Percentiles rank a stretch among this genome's conserved stretches.
These are phyloP conservation scores for Heliconius hortense DNA, from an alignment of 2,888 invertebrate species.

Conservation along the genomic window DNA sequence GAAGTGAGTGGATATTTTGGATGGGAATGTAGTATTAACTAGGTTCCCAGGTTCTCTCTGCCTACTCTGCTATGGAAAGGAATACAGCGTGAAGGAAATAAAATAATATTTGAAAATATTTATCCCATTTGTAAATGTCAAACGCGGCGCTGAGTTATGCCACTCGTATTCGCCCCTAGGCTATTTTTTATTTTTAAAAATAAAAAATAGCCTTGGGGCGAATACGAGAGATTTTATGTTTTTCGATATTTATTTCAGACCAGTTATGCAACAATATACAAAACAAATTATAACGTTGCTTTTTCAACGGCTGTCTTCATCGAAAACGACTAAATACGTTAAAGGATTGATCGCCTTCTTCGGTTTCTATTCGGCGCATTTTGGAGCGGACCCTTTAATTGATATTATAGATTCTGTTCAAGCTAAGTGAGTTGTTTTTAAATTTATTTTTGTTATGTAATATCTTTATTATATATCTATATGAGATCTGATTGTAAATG, in stretches of 20 bases:
- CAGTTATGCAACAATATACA: slow-evolving; percentile 87
- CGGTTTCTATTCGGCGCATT: slow-evolving; percentile 91
- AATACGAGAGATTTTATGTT: too few relatives aligned
- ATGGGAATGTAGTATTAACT: too few relatives aligned
- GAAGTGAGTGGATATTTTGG: too few relatives aligned
- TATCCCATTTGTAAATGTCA: not conserved
- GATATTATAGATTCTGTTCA: slow-evolving; percentile 93
- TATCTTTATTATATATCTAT: too few relatives aligned
- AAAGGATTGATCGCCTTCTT: slow-evolving; percentile 95
- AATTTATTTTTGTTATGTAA: too few relatives aligned
- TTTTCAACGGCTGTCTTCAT: slow-evolving; percentile 95
- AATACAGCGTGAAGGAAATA: too few relatives aligned
- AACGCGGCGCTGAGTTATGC: not conserved
- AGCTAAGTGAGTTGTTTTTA: slow-evolving; percentile 82
- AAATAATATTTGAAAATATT: not conserved
- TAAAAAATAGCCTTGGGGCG: too few relatives aligned
- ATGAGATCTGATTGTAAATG: too few relatives aligned
- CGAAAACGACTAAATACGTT: slow-evolving; percentile 97
- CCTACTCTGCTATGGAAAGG: too few relatives aligned
- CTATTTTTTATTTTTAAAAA: too few relatives aligned
- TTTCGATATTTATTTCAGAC: slow-evolving; percentile 67
- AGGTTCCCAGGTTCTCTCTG: too few relatives aligned
- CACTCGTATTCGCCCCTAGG: too few relatives aligned
- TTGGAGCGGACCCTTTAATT: slow-evolving; percentile 88
- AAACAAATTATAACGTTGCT: slow-evolving; percentile 94